A percentile compares a stretch with the other conserved stretches of the same genome.
phyloP scores from a whole-genome alignment of 2,797 vertebrate species.

The Euthynnus affinis region DNA sequence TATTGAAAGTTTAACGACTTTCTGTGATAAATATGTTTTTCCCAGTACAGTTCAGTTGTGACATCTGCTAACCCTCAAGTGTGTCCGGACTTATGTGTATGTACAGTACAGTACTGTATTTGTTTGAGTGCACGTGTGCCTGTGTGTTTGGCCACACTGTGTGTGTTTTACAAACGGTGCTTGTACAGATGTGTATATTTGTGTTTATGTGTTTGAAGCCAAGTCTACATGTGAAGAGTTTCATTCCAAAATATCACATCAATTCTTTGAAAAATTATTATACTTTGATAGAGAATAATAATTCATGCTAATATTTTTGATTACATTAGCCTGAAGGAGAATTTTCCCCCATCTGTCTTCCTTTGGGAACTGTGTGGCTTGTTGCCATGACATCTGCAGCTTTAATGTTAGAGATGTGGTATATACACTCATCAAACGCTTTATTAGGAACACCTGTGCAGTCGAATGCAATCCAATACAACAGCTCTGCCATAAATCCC shows the following conservation, averaged over 20 bases:
- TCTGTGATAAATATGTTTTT: not conserved
- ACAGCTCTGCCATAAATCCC: too few species aligned
- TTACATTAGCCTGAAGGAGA: not conserved
- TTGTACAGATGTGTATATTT: slow-evolving; percentile 24
- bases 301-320: not conserved
- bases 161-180: slow-evolving; percentile 39
- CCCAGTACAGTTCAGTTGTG: not conserved
- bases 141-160: slow-evolving; percentile 12
- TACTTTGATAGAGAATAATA: not conserved
- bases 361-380: not conserved
- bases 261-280: not conserved
- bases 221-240: slow-evolving; percentile 17
- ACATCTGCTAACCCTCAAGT: slow-evolving; percentile 21
- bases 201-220: slow-evolving; percentile 1
- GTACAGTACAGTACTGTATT: slow-evolving; percentile 14
- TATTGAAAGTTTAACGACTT: not conserved
- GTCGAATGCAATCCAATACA: too few species aligned
- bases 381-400: not conserved
- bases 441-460: too few species aligned
- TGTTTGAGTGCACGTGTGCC: slow-evolving; percentile 22
- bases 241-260: slow-evolving; percentile 28
- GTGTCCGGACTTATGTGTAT: slow-evolving; percentile 23
- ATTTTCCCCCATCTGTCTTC: not conserved
- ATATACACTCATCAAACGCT: too few species aligned
- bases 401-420: not conserved